phyloP scores from a whole-genome alignment of 2,113 vertebrate species.

The Archocentrus centrarchus region DNA sequence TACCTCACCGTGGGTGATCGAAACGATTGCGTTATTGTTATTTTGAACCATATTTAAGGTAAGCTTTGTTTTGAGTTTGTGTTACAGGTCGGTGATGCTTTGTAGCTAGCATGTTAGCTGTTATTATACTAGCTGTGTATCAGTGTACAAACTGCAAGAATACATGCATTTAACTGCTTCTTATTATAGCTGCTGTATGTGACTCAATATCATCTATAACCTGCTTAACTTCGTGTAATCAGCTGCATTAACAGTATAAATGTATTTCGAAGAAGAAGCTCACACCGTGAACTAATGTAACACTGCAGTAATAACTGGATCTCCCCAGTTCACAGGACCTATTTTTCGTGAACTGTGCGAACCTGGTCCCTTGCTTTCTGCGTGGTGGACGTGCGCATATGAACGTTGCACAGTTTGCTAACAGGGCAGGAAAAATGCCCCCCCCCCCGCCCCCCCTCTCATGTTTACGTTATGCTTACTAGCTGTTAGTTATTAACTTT shows the following conservation, averaged over 20 bases:
- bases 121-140: accelerated
- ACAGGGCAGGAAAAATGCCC: background rate
- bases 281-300: background rate
- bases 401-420: conserved; percentile 26
- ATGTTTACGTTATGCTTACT: background rate
- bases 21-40: background rate
- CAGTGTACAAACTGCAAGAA: background rate
- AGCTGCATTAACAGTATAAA: background rate
- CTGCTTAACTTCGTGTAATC: background rate
- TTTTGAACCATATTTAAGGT: conserved; percentile 38
- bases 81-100: background rate
- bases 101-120: conserved; percentile 12
- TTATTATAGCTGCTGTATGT: accelerated
- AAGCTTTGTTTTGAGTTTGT: background rate
- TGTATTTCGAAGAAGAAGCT: background rate
- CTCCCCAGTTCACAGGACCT: background rate
- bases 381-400: background rate
- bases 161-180: background rate
- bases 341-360: background rate
- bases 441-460: background rate
- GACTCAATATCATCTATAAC: background rate
- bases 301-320: background rate
- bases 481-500: background rate
- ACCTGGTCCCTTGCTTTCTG: background rate
- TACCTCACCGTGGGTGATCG: background rate